Percentiles rank a stretch among this genome's conserved stretches.
These are phyloP conservation scores for Drosophila nannoptera DNA, from an alignment of 1,140 invertebrate species.

Conservation along the genomic window DNA sequence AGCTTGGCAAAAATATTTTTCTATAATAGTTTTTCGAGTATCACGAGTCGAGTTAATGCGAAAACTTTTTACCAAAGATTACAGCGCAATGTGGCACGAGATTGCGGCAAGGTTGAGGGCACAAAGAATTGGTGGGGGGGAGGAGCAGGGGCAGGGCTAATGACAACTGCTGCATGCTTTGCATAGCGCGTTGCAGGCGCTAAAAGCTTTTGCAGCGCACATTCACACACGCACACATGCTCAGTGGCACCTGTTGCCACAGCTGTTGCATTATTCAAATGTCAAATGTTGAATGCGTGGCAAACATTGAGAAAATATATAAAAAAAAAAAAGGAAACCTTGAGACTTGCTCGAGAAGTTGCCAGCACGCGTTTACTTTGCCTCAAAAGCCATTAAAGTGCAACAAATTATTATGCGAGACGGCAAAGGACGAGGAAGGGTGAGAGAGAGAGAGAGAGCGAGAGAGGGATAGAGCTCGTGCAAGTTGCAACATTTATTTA, in stretches of 20 bases:
- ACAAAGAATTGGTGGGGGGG: neutral
- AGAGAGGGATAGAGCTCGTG: neutral
- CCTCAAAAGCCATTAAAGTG: conserved; percentile 54
- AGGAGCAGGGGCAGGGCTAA: conserved; percentile 24
- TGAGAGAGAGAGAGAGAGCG: conserved; percentile 3
- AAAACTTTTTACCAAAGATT: conserved; percentile 69
- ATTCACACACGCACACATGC: conserved; percentile 23
- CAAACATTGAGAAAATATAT: conserved; percentile 1
- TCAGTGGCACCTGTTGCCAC: conserved; percentile 33
- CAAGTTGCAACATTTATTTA: conserved; percentile 68
- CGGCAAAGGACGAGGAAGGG: neutral
- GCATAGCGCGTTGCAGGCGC: conserved; percentile 60
- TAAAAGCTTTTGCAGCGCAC: conserved; percentile 62
- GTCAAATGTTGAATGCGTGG: conserved; percentile 57
- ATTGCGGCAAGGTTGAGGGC: conserved; percentile 19
- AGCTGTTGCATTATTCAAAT: conserved; percentile 65
- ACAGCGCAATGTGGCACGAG: conserved; percentile 41
- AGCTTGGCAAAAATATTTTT: conserved; percentile 68
- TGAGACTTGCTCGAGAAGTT: neutral
- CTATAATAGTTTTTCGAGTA: conserved; percentile 76
- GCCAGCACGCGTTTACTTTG: conserved; percentile 11
- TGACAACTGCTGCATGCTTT: conserved; percentile 59
- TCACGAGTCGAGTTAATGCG: conserved; percentile 68
- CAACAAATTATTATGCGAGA: conserved; percentile 52
- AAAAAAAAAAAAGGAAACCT: conserved; percentile 22